Evolutionary conservation across 2,888 invertebrate species (phyloP).

Genomic region (Dione vanillae): DNA sequence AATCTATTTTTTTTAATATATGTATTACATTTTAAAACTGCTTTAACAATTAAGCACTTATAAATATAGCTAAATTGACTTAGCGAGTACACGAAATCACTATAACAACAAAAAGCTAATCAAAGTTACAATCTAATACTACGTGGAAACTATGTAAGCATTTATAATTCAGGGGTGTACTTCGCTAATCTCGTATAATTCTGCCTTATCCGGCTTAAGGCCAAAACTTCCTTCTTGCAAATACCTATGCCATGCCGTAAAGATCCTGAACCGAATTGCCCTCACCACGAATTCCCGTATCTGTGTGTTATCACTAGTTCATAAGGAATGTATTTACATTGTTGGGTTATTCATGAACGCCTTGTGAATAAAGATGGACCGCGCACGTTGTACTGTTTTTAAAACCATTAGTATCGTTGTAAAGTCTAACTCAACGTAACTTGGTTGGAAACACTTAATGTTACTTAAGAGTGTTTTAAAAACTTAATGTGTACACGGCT

Average conservation of each 20-base stretch:
- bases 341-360: conserved; percentile 77
- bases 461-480: background rate
- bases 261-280: conserved; percentile 70
- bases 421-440: conserved; percentile 41
- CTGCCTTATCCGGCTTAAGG: conserved; percentile 64
- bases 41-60: background rate
- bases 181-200: conserved; percentile 66
- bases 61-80: background rate
- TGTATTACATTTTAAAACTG: background rate
- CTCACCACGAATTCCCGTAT: conserved; percentile 44
- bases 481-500: background rate
- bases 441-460: conserved; percentile 8
- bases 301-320: conserved; percentile 70
- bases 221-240: conserved; percentile 57
- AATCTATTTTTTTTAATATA: background rate
- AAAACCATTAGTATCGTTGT: conserved; percentile 54
- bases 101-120: conserved; percentile 9
- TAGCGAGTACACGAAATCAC: background rate
- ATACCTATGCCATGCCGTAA: conserved; percentile 56
- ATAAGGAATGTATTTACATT: conserved; percentile 69
- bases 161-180: conserved; percentile 46
- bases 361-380: conserved; percentile 79
- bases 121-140: conserved; percentile 12
- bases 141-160: conserved; percentile 28
- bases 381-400: conserved; percentile 62